These are phyloP conservation scores for Bombyx mori DNA, from an alignment of 1,140 invertebrate genomes.

Conservation along the genomic window ASM3026992v2 NC_085117.1:9982001-9982500, in stretches of 20 bases:
- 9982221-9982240: constrained; percentile 17
- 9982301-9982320: constrained; percentile 51
- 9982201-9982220: constrained; percentile 17
- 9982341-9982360: not conserved
- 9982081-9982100: constrained; percentile 80
- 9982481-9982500: no score
- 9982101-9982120: constrained; percentile 78
- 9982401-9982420: no score
- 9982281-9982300: constrained; percentile 77
- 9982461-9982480: no score
- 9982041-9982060: constrained; percentile 72
- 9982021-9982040: constrained; percentile 69
- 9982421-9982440: no score
- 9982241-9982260: constrained; percentile 17
- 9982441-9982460: no score
- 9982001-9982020: constrained; percentile 42
- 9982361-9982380: no score
- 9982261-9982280: constrained; percentile 70
- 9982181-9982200: constrained; percentile 27
- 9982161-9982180: constrained; percentile 72
- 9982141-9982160: constrained; percentile 72
- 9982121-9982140: constrained; percentile 55
- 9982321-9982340: constrained; percentile 36
- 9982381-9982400: no score
- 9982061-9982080: constrained; percentile 78